These are phyloP conservation scores for Alcedo quadribrachys DNA, from an alignment of 2,797 vertebrate species.

Conservation along the genomic window DNA sequence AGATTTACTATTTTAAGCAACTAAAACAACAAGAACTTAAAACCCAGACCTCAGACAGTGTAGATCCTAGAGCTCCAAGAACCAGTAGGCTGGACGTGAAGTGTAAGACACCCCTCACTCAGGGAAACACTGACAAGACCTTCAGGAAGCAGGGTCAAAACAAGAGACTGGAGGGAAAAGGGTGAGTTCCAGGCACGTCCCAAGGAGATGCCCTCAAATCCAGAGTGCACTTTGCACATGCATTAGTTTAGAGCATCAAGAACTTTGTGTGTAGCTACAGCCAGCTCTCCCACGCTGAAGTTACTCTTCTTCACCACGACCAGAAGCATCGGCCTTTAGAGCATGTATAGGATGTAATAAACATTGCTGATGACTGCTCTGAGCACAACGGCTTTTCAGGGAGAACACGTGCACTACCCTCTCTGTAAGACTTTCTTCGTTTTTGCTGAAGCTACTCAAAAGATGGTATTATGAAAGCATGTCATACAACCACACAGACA, in stretches of 20 bases:
- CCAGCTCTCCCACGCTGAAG: not conserved
- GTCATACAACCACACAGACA: not conserved
- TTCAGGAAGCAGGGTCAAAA: not conserved
- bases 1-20: not conserved
- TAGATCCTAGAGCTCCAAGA: not conserved
- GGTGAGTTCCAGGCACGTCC: not conserved
- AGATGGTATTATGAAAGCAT: accelerated
- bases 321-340: not conserved
- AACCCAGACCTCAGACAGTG: accelerated
- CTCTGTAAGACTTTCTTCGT: not conserved
- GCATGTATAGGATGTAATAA: accelerated
- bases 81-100: not conserved
- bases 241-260: not conserved
- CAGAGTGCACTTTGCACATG: accelerated
- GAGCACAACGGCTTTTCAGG: not conserved
- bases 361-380: not conserved
- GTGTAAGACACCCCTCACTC: not conserved
- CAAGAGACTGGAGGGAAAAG: not conserved
- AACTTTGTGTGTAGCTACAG: accelerated
- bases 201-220: not conserved
- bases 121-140: not conserved
- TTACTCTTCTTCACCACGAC: not conserved
- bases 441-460: not conserved
- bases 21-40: not conserved
- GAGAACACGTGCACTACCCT: not conserved